A percentile compares a stretch with the other conserved stretches of the same genome.
phyloP scores from a whole-genome alignment of 2,888 invertebrate genomes.

The Macroteleia sp. region DNA sequence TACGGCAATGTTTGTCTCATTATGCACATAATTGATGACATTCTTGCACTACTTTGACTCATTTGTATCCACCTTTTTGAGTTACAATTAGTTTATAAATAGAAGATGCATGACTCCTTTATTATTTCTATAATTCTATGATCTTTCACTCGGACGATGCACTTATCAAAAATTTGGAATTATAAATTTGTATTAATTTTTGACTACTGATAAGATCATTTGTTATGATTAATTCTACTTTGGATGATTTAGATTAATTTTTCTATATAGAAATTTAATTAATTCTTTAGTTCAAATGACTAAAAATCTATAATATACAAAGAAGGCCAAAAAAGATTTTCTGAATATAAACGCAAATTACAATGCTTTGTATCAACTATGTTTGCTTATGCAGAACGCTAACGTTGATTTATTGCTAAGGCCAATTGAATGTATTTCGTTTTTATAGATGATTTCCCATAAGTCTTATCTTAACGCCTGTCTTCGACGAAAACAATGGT shows the following conservation, averaged over 20 bases:
- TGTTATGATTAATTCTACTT: too few species aligned
- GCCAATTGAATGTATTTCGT: constrained; percentile 10
- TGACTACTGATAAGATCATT: too few species aligned
- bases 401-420: constrained; percentile 8
- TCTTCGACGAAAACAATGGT: constrained; percentile 57
- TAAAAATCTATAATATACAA: too few species aligned
- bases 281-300: too few species aligned
- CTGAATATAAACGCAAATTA: background rate
- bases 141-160: too few species aligned
- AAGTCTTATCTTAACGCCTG: constrained; percentile 43
- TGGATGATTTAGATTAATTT: too few species aligned
- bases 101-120: constrained; percentile 10
- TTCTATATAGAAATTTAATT: too few species aligned
- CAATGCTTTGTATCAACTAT: too few species aligned
- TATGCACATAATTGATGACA: constrained; percentile 44
- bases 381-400: background rate
- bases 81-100: constrained; percentile 23
- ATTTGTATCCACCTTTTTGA: constrained; percentile 38
- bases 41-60: constrained; percentile 46
- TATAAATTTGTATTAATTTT: too few species aligned
- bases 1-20: constrained; percentile 27
- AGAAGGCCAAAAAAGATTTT: too few species aligned
- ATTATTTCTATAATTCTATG: too few species aligned
- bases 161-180: too few species aligned
- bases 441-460: constrained; percentile 34